A percentile compares a stretch with the other conserved stretches of the same genome.
Conservation (phyloP, 2,888 invertebrate species). For the Drosophila testacea region DNA sequence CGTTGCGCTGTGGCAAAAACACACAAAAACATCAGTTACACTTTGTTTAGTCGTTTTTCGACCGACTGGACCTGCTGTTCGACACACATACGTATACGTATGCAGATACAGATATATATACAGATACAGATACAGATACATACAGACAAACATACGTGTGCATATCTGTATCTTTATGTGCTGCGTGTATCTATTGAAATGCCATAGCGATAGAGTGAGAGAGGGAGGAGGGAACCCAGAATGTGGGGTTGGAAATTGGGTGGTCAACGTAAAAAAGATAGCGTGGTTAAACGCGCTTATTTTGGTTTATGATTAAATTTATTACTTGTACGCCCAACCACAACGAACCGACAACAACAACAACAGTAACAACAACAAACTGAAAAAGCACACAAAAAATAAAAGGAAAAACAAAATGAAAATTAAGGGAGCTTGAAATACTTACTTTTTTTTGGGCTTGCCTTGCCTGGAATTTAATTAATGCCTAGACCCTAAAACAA, state of each 20-base stretch:
- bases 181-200: slow-evolving; percentile 62
- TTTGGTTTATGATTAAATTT: slow-evolving; percentile 80
- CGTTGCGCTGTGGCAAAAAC: slow-evolving; percentile 58
- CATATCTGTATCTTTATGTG: slow-evolving; percentile 13
- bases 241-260: slow-evolving; percentile 11
- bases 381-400: slow-evolving; percentile 6
- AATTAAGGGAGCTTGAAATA: slow-evolving; percentile 44
- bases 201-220: slow-evolving; percentile 16
- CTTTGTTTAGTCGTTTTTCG: slow-evolving; percentile 67
- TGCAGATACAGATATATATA: slow-evolving; percentile 20
- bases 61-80: slow-evolving; percentile 35
- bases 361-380: slow-evolving; percentile 20
- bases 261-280: slow-evolving; percentile 70
- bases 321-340: slow-evolving; percentile 77
- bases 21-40: slow-evolving; percentile 79
- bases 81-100: slow-evolving; percentile 7
- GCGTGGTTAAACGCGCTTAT: slow-evolving; percentile 80
- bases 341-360: slow-evolving; percentile 39
- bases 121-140: slow-evolving; percentile 11
- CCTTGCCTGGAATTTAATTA: slow-evolving; percentile 73
- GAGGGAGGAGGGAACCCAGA: neutral
- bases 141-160: neutral
- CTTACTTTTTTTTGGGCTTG: slow-evolving; percentile 43
- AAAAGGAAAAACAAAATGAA: slow-evolving; percentile 21
- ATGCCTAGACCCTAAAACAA: slow-evolving; percentile 43